Evolutionary conservation across 2,113 vertebrate species (phyloP), one percentile per base, ranked within the genome.

Genomic region (Rhea pennata): DNA sequence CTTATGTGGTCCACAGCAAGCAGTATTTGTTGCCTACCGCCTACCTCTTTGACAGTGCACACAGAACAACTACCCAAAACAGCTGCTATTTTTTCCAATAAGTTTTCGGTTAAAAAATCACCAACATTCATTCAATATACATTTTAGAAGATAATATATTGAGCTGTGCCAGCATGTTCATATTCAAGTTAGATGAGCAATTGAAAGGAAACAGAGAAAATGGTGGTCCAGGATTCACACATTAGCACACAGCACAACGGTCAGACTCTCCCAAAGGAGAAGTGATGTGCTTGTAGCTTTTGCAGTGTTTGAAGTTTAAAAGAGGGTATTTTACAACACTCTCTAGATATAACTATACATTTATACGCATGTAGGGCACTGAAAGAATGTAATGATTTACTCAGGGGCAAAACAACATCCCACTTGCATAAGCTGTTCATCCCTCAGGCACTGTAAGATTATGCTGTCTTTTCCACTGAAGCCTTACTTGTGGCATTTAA

Each of bases 321-420:
- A 94, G 44, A 65, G 15, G 10, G 46, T 80, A 50, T 91, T 95
- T 93, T 91, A 70, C 78, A 92, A 33, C 48, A 42, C n/a, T 89
- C 22, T 59, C 12, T 62, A 78, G 72, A 72, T 39, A 66, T 67
- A 94, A 81, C 72, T 93, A 19, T 64, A 69, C 11, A 56, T 87
- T n/a, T 75, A 51, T 84, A 85, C 58, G 6, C 82, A 96, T 94
- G 88, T 94, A 92, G 90, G 81, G 54, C 92, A 70, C 46, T 79
- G 88, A 92, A 91, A 94, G 73, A 91, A 90, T 69, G 56, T 51
- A 93, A 76, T 84, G 79, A 94, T 95, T 95, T 92, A 93, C 85
- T 90, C 73, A 92, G 96, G 89, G 90, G 86, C 91, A 94, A 95
- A 95, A 86, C 54, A 61, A 88, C 93, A 94, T 46, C 66, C 33